Evolutionary conservation across 1,140 invertebrate species (phyloP), one percentile per base, ranked within the genome.

Genomic region (Nasonia longicornis): DNA sequence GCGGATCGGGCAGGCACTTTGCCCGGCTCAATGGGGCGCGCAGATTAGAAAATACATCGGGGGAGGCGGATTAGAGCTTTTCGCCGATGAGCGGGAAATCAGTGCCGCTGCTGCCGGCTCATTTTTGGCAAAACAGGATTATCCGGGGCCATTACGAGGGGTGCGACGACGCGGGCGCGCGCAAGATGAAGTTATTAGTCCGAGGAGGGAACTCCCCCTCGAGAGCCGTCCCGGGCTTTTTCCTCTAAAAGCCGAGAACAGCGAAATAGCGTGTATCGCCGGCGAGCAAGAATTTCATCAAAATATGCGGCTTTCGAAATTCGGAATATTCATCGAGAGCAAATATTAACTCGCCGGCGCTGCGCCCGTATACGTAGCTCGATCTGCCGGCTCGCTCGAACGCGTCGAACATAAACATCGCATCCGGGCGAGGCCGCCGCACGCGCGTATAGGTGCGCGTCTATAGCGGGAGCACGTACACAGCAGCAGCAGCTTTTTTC

Each of bases 61-160:
- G 7, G 7, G 6, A 29, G 73, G 73, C 12, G 48, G 78, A 72
- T 63, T 79, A 45, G 52, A 72, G 52, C 26, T 63, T 78, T 77
- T 64, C 35, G 52, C 63, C 38, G 45, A 70, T 8, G 42, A 70
- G 45, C 20, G 63, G 16, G 22, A 64, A 79, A 79, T 79, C 52
- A 71, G 48, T 38, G 48, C 77, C 16, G 35, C 31, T 42, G 63
- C 48, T 45, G 2, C 16, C 3, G 52, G 22, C 35, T 76, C 73
- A 80, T 80, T 81, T 81, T 72, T 35, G 38, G 52, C 29, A 66
- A 81, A 81, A 81, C 58, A 77, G 70, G 80, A 81, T 81, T 81
- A 77, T 81, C 73, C 73, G 31, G 20, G 64, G 66, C 71, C 79
- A 81, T 77, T 48, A 77, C n/a, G 29, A 77, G 58, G 80, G 80